These are phyloP conservation scores for Limanda limanda DNA, from an alignment of 2,113 vertebrate species.

Conservation along the genomic window DNA sequence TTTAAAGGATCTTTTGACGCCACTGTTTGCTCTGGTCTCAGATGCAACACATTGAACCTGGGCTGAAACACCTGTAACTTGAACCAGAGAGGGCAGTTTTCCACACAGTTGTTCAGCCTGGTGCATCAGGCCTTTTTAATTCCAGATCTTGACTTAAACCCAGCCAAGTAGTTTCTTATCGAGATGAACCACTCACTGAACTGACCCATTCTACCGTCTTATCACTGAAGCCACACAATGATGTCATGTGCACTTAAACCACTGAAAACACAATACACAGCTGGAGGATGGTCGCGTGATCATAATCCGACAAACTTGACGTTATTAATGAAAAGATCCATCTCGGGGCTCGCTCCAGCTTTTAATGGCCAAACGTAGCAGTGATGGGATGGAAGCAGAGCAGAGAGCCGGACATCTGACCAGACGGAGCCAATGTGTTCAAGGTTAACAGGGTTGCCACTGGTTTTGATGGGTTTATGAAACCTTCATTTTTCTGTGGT, in stretches of 20 bases:
- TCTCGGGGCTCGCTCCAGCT: neutral
- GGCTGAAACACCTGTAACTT: too few relatives aligned
- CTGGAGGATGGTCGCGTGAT: conserved; percentile 21
- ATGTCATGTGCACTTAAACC: conserved; percentile 20
- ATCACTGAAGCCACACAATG: conserved; percentile 7
- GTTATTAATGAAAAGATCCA: conserved; percentile 32
- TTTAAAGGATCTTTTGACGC: too few relatives aligned
- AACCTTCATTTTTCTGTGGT: conserved; percentile 8
- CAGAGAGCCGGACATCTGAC: conserved; percentile 5
- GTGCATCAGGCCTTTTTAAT: conserved; percentile 4
- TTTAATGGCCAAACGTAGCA: conserved; percentile 15
- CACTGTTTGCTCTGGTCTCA: too few relatives aligned
- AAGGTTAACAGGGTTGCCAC: conserved; percentile 7
- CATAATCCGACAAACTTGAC: neutral
- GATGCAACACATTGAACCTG: too few relatives aligned
- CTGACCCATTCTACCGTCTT: conserved; percentile 6
- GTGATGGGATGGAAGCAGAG: conserved; percentile 8
- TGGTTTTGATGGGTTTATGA: neutral
- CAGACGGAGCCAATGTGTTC: conserved; percentile 10
- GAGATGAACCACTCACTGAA: neutral
- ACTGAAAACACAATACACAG: conserved; percentile 24
- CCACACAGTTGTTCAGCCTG: neutral
- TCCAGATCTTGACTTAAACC: conserved; percentile 8
- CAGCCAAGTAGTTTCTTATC: neutral
- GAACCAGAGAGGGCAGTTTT: too few relatives aligned